A percentile compares a stretch with the other conserved stretches of the same genome.
Conservation (phyloP, 2,113 vertebrate species). For the Chinchilla lanigera region DNA sequence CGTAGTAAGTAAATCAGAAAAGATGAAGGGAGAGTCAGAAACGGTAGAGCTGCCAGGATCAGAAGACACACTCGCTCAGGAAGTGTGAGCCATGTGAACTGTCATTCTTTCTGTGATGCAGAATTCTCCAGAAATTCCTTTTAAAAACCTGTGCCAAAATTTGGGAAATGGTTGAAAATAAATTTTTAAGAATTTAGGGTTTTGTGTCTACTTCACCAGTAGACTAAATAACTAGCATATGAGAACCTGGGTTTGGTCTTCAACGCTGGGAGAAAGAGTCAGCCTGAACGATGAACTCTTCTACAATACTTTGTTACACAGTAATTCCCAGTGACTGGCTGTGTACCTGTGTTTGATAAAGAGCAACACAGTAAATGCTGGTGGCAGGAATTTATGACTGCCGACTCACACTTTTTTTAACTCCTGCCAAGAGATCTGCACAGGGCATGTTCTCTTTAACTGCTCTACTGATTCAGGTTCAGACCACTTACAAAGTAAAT, state of each 20-base stretch:
- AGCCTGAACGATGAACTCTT: neutral
- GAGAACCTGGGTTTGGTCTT: neutral
- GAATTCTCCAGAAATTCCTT: neutral
- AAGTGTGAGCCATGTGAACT: neutral
- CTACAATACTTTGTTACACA: neutral
- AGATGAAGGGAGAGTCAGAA: neutral
- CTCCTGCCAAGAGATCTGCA: neutral
- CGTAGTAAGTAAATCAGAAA: conserved; percentile 69
- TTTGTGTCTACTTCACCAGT: neutral
- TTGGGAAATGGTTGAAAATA: neutral
- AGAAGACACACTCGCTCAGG: neutral
- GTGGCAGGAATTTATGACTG: neutral
- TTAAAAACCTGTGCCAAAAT: neutral
- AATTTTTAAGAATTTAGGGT: neutral
- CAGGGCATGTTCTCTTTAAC: neutral
- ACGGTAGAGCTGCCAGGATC: neutral
- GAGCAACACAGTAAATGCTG: neutral
- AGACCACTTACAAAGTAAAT: neutral
- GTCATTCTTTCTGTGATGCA: neutral
- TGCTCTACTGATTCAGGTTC: neutral
- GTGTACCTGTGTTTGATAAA: neutral
- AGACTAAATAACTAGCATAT: accelerated
- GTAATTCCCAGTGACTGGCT: neutral
- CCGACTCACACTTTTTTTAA: neutral
- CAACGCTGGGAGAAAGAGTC: neutral